Evolutionary conservation across 2,113 vertebrate species (phyloP), one percentile per base, ranked within the genome.

Genomic region (Tragulus kanchil): DNA sequence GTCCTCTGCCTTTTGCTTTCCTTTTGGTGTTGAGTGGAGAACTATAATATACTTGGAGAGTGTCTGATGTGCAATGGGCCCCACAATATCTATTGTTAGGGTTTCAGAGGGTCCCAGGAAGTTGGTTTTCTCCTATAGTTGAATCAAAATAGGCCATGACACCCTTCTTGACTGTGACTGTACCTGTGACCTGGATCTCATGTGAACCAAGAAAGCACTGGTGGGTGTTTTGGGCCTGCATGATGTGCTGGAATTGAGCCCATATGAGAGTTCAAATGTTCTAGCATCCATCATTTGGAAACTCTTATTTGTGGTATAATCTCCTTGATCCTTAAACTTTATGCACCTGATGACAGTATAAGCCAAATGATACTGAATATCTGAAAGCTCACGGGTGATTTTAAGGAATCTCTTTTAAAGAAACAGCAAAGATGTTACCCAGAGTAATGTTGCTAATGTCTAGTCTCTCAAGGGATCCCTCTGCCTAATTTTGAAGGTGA

Each of bases 1-100:
- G 90, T 85, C 31, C 86, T 86, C 86, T 97, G 91, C 93, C 65
- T 95, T 94, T 83, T 21, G 85, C 1, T 87, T 92, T 69, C 14
- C 94, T 95, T 88, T 90, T 94, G 90, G 19, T 64, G 19, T 90
- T 94, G 81, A 94, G 13, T 14, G 61, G 64, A 31, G 42, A 95
- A 93, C 82, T 71, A 52, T n/a, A n/a, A n/a, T n/a, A n/a, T 4
- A 56, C 50, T 23, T 52, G 45, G 54, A 15, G 71, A 64, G 69
- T n/a, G 31, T 87, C 96, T 67, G 81, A 61, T 11, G 19, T 36
- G 2, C 4, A n/a, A n/a, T 2, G 8, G 85, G 26, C 65, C 92
- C 93, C 36, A 86, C 61, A 21, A 90, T 92, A 45, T 36, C 1
- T 0, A 3, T 10, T 11, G 25, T 15, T 86, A 62, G 52, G 65